Base-by-base conservation (phyloP, 2,888 invertebrate species). In the Caenorhabditis japonica region DNA sequence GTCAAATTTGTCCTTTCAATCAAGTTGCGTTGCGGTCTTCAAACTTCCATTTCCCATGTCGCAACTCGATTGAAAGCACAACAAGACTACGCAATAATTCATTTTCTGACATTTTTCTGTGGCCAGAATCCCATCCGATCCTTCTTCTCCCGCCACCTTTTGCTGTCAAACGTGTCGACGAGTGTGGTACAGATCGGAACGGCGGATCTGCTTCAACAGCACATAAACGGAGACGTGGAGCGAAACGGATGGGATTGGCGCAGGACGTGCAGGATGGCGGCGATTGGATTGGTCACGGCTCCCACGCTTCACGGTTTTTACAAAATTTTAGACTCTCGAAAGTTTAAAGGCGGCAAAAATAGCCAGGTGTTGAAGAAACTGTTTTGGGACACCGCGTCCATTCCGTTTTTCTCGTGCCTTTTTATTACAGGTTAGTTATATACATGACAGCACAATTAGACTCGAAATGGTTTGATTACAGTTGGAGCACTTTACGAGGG, bases 171-270 rank as follows among this genome's bases (percentile, higher is more conserved):
- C 27, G 56, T 56, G 13, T 34, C 53, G 4, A 62, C 62, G 15
- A 56, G 62, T 44, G 36, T 61, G 15, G 25, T 19, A 17, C 73
- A 73, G 30, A 52, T 73, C 12, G 73, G 73, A 43, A 46, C 64
- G 1, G 73, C 66, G 17, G 73, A 73, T 23, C 39, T 73, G 12
- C 23, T 73, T n/a, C 73, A 73, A 36, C 73, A 73, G 33, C 23
- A 66, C 13, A 53, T 73, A 3, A 59, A 66, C 49, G 73, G 66
- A 15, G 73, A 73, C 17, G 25, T 66, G 38, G 41, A 52, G 17
- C 21, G 21, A 15, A 17, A 60, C 41, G 73, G 73, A 10, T 73
- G 73, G 73, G 66, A 73, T 41, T 73, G 66, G 66, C 15, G 53
- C n/a, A 56, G 73, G 58, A 73, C 66, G 25, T 27, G 72, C 64